Conservation (phyloP, 2,888 invertebrate genomes). For the Andricus quercusramuli region DNA sequence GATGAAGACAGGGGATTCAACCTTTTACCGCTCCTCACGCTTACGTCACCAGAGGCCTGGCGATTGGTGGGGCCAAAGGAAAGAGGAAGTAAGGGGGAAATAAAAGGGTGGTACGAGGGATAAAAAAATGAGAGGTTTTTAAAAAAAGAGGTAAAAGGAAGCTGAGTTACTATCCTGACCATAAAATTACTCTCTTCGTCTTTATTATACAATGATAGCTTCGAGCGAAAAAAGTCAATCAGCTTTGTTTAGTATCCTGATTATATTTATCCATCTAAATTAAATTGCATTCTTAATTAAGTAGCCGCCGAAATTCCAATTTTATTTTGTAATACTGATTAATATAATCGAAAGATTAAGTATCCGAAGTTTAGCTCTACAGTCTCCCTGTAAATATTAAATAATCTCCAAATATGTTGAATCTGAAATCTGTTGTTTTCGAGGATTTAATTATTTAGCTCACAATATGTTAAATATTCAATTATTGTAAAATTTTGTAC, state of each 20-base stretch:
- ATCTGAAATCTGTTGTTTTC: too few relatives aligned
- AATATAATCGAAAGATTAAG: too few relatives aligned
- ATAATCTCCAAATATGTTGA: too few relatives aligned
- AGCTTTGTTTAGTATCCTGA: not conserved
- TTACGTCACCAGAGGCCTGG: constrained; percentile 46
- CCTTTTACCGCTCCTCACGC: constrained; percentile 51
- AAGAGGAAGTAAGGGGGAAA: constrained; percentile 36
- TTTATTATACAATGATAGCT: not conserved
- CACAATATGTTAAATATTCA: too few relatives aligned
- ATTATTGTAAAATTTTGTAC: too few relatives aligned
- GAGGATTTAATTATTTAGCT: too few relatives aligned
- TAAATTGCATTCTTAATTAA: too few relatives aligned
- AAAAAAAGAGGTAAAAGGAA: not conserved
- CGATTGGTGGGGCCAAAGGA: constrained; percentile 51
- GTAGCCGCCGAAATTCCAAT: too few relatives aligned
- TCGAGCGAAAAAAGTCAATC: not conserved
- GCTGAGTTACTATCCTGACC: not conserved
- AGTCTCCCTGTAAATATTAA: too few relatives aligned
- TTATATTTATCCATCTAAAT: too few relatives aligned
- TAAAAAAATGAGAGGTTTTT: not conserved
- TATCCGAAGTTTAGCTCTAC: too few relatives aligned
- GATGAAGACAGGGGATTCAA: constrained; percentile 46
- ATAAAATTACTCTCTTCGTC: not conserved
- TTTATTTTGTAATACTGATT: too few relatives aligned
- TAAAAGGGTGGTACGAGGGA: not conserved